Evolutionary conservation across 1,140 invertebrate species (phyloP).

Genomic region (Pollicipes pollicipes): DNA sequence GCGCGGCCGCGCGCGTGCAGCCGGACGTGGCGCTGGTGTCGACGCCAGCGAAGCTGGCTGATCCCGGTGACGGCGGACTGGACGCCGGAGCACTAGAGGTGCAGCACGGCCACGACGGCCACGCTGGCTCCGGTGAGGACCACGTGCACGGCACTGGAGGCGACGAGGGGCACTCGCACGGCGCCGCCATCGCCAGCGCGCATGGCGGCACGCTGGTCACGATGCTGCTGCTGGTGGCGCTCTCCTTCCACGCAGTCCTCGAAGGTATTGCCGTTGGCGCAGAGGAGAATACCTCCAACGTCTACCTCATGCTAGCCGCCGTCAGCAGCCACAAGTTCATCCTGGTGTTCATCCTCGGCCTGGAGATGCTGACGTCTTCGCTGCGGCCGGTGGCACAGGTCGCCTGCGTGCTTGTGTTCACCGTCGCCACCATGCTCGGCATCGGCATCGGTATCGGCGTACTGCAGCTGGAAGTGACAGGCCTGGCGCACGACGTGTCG

Average conservation of each 20-base stretch:
- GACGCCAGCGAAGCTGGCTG: no score
- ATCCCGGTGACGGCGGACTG: no score
- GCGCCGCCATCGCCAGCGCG: no score
- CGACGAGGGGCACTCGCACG: no score
- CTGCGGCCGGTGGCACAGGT: slow-evolving; percentile 16
- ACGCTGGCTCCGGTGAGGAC: no score
- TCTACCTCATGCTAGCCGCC: slow-evolving; percentile 28
- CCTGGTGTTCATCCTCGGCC: slow-evolving; percentile 36
- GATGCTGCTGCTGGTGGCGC: slow-evolving; percentile 30
- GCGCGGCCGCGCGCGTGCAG: no score
- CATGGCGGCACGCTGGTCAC: slow-evolving; percentile 17
- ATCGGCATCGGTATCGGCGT: slow-evolving; percentile 16
- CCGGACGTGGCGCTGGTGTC: no score
- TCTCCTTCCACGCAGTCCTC: slow-evolving; percentile 36
- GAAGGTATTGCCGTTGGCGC: slow-evolving; percentile 27
- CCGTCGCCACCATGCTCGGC: slow-evolving; percentile 17
- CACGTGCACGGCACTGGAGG: no score
- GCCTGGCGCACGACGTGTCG: background rate
- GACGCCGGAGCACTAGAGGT: no score
- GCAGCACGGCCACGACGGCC: no score
- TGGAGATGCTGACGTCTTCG: slow-evolving; percentile 28
- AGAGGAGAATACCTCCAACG: slow-evolving; percentile 20
- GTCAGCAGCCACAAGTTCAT: slow-evolving; percentile 34
- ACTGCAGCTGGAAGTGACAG: slow-evolving; percentile 3
- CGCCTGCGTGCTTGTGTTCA: slow-evolving; percentile 14